Base-by-base conservation (phyloP, 2,888 invertebrate genomes). In the Bombyx huttoni region DNA sequence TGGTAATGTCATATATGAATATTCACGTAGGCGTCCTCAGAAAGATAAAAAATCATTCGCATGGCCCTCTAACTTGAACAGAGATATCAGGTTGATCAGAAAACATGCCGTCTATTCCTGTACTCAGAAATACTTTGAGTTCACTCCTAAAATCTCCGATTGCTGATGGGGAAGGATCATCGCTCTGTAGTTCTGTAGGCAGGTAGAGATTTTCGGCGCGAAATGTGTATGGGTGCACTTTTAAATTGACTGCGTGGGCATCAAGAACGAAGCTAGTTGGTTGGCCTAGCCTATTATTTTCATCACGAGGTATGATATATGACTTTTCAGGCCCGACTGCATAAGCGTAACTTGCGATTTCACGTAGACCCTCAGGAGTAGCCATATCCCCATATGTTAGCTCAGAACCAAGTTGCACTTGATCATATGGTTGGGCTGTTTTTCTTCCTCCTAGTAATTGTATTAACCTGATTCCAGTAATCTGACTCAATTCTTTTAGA, bases 201-300 rank as follows among this genome's bases (percentile, higher is more conserved):
- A 88, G 66, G 56, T 62, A 88, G 0, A 54, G 45, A 52, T 85
- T 85, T 58, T 87, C 87, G 13, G 85, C 75, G 0, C 87, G 73
- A 56, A 86, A 86, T 0, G 87, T 87, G 56, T 78, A 87, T 0
- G 86, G 84, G 50, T 87, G 86, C 1, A 88, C 86, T 57, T 83
- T 80, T 7, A 87, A 61, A 1, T 81, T 80, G n/a, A 65, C 82
- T 0, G 67, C 70, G 53, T 88, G 87, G 40, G 85, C 84, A 51
- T 81, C 71, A 1, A 56, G 53, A 0, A 87, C 82, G 51, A 82
- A 88, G 55, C 56, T 73, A 0, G 87, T 85, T 0, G 65, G 65
- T 24, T 57, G 56, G 12, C 78, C 79, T 1, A 87, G 70, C 1
- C 58, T 73, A 49, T 76, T 64, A 14, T 77, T 64, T 8, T 58